Conservation (phyloP, 2,797 vertebrate genomes). For the Harpagifer antarcticus region DNA sequence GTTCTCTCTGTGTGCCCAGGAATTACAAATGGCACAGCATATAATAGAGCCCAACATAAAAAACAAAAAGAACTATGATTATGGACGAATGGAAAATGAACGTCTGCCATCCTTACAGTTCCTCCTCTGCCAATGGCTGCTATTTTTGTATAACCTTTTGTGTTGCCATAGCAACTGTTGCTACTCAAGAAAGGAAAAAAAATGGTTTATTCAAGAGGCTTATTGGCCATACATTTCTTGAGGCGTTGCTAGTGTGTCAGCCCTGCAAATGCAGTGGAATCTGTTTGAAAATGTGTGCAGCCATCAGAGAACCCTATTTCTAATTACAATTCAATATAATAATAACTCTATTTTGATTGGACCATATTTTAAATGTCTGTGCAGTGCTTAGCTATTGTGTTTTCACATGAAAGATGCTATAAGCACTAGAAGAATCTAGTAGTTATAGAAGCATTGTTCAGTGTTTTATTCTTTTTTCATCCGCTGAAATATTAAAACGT, state of each 20-base stretch:
- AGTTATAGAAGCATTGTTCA: background rate
- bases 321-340: background rate
- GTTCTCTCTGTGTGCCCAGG: background rate
- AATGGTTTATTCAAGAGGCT: constrained; percentile 72
- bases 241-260: constrained; percentile 35
- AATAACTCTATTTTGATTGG: background rate
- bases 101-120: constrained; percentile 51
- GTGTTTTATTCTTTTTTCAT: background rate
- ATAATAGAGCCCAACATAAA: constrained; percentile 25
- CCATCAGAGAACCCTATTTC: background rate
- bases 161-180: constrained; percentile 87
- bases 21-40: constrained; percentile 15
- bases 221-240: constrained; percentile 63
- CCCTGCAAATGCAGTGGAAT: constrained; percentile 5
- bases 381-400: background rate
- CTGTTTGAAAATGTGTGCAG: constrained; percentile 13
- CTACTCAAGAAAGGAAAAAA: constrained; percentile 70
- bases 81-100: constrained; percentile 49
- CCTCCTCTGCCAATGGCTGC: constrained; percentile 74
- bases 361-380: background rate
- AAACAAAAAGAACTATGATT: constrained; percentile 16
- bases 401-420: background rate
- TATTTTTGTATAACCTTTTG: constrained; percentile 80
- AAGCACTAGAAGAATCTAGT: background rate
- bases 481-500: background rate